Percentiles rank a stretch among this genome's conserved stretches.
Conservation (phyloP, 2,113 vertebrate species). For the Notechis scutatus region DNA sequence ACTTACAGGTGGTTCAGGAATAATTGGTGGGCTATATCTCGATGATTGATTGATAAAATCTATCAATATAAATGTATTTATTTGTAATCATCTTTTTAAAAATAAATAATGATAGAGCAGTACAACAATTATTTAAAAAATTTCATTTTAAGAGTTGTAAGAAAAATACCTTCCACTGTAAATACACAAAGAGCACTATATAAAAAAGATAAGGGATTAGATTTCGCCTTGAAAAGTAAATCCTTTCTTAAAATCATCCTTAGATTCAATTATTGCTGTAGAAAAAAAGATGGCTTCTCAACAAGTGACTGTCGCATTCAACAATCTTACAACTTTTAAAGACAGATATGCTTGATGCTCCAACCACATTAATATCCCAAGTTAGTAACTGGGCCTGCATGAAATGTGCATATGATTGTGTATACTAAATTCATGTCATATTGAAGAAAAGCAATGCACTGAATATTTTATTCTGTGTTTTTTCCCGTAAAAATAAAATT, state of each 20-base stretch:
- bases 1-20: not conserved
- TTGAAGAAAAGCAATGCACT: not conserved
- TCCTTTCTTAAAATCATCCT: not conserved
- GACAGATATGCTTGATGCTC: not conserved
- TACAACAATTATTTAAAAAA: not conserved
- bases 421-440: not conserved
- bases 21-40: not conserved
- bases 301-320: not conserved
- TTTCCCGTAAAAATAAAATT: not conserved
- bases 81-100: not conserved
- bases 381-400: not conserved
- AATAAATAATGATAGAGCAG: not conserved
- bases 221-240: not conserved
- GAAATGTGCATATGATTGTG: not conserved
- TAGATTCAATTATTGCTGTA: not conserved
- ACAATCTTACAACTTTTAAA: not conserved
- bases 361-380: not conserved
- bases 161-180: slow-evolving; percentile 13
- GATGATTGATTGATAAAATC: not conserved
- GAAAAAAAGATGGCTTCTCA: not conserved
- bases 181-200: slow-evolving; percentile 16
- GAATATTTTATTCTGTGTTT: not conserved
- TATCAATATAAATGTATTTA: not conserved
- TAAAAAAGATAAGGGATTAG: slow-evolving; percentile 15
- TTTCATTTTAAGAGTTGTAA: not conserved